phyloP scores from a whole-genome alignment of 2,113 vertebrate species.

The Nematolebias whitei region DNA sequence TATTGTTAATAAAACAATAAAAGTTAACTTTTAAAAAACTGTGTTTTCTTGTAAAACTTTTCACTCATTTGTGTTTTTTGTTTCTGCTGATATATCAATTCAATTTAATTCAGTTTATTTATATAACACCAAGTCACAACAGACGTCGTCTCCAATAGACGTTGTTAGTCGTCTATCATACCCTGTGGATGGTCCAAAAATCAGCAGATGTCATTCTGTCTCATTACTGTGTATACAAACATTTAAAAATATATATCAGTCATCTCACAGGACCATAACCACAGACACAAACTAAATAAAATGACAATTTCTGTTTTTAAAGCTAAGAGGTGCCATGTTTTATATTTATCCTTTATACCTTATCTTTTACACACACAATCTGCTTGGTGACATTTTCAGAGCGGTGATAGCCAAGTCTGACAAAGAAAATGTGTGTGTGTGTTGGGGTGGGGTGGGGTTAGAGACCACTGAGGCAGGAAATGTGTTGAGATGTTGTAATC shows the following conservation, averaged over 20 bases:
- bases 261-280: too few relatives aligned
- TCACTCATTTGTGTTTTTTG: neutral
- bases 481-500: slow-evolving; percentile 66
- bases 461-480: slow-evolving; percentile 47
- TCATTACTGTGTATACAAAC: too few relatives aligned
- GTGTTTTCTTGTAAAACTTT: neutral
- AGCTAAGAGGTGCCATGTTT: neutral
- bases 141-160: too few relatives aligned
- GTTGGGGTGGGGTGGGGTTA: slow-evolving; percentile 21
- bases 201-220: neutral
- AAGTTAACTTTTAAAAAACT: slow-evolving; percentile 4
- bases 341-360: slow-evolving; percentile 16
- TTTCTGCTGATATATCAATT: neutral
- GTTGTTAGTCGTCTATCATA: too few relatives aligned
- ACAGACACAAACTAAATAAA: too few relatives aligned
- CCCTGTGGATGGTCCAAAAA: too few relatives aligned
- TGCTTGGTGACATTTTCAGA: slow-evolving; percentile 32
- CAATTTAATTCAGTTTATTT: too few relatives aligned
- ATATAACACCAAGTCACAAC: too few relatives aligned
- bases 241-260: too few relatives aligned
- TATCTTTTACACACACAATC: slow-evolving; percentile 20
- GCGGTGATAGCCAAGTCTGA: slow-evolving; percentile 27
- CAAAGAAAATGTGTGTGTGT: slow-evolving; percentile 11
- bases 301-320: too few relatives aligned
- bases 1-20: neutral